Conservation (phyloP, 1,140 invertebrate genomes). For the Euura lappo region DNA sequence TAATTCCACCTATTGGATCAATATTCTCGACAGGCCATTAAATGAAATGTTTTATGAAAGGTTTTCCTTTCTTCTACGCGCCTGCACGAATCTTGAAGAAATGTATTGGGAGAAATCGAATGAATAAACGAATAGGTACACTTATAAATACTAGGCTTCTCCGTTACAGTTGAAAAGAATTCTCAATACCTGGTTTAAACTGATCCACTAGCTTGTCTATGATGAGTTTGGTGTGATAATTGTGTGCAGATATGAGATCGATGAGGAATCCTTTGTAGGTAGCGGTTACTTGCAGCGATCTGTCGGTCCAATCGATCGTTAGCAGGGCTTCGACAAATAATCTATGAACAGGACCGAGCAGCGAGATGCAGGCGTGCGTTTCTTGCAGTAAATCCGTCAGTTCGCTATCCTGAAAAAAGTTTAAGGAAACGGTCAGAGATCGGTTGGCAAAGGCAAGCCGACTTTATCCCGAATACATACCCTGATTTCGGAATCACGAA, state of each 20-base stretch:
- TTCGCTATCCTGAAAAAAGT: conserved; percentile 62
- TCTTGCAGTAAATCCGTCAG: conserved; percentile 62
- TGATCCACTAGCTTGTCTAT: conserved; percentile 64
- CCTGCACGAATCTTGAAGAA: conserved; percentile 4
- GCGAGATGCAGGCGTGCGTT: conserved; percentile 64
- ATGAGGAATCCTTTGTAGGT: conserved; percentile 68
- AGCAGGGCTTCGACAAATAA: conserved; percentile 69
- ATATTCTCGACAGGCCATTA: conserved; percentile 18
- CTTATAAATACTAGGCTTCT: conserved; percentile 32
- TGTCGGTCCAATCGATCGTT: conserved; percentile 64
- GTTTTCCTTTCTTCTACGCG: too few species aligned
- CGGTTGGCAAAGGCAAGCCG: background rate
- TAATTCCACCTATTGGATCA: conserved; percentile 23
- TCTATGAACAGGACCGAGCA: conserved; percentile 62
- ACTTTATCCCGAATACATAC: conserved; percentile 37
- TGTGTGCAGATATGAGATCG: conserved; percentile 69
- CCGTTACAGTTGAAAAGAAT: conserved; percentile 16
- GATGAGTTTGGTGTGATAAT: conserved; percentile 65
- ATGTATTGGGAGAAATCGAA: conserved; percentile 21
- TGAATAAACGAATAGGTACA: conserved; percentile 24
- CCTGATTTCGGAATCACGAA: conserved; percentile 51
- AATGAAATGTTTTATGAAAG: too few species aligned
- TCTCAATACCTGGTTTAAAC: conserved; percentile 61
- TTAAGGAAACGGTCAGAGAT: conserved; percentile 13
- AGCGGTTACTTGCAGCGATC: conserved; percentile 54